Conservation (phyloP, 2,797 vertebrate genomes). For the Chaunax sp. region DNA sequence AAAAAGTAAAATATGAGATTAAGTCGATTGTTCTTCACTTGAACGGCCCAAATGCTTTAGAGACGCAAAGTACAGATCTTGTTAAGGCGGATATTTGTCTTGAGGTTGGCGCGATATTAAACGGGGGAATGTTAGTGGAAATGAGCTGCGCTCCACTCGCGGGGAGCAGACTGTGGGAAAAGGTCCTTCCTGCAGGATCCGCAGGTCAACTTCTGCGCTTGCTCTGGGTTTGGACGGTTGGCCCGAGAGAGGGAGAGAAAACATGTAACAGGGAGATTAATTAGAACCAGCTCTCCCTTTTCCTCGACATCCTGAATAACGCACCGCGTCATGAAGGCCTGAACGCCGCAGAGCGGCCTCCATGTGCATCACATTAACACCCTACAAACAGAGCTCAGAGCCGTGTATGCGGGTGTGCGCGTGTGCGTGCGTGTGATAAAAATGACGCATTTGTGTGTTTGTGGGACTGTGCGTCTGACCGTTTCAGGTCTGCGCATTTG, state of each 20-base stretch:
- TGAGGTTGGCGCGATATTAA: too few species aligned
- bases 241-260: slow-evolving; percentile 54
- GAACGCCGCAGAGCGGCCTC: slow-evolving; percentile 46
- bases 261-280: slow-evolving; percentile 63
- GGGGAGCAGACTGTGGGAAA: slow-evolving; percentile 28
- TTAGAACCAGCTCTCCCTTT: slow-evolving; percentile 66
- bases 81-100: not conserved
- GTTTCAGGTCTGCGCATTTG: not conserved
- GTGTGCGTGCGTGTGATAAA: slow-evolving; percentile 7
- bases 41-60: too few species aligned
- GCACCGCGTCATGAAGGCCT: slow-evolving; percentile 47
- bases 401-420: slow-evolving; percentile 16
- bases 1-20: too few species aligned
- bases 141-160: too few species aligned
- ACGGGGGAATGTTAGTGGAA: too few species aligned
- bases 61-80: not conserved
- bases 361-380: slow-evolving; percentile 81
- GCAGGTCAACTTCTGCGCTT: slow-evolving; percentile 63
- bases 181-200: slow-evolving; percentile 52
- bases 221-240: slow-evolving; percentile 44
- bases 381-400: slow-evolving; percentile 53
- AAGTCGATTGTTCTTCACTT: too few species aligned
- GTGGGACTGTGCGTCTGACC: not conserved
- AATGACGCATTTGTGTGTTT: too few species aligned
- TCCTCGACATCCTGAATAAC: slow-evolving; percentile 47